Percentiles rank a stretch among this genome's conserved stretches.
Evolutionary conservation across 2,113 vertebrate species (phyloP).

Genomic region (Prinia subflava): DNA sequence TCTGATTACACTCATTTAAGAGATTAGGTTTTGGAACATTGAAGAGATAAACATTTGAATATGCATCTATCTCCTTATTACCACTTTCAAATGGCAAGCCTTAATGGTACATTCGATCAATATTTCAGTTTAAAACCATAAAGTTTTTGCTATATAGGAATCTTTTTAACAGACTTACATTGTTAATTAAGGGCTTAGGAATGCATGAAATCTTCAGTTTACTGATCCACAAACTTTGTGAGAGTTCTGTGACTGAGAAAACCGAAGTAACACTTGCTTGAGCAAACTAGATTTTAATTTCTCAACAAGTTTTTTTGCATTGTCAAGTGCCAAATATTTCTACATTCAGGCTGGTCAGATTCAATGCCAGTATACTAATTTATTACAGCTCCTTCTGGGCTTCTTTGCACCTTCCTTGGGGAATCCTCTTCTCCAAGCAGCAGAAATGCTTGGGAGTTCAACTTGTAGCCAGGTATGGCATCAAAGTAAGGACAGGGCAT

Average conservation of each 20-base stretch:
- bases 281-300: neutral
- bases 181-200: neutral
- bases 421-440: neutral
- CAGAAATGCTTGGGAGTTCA: neutral
- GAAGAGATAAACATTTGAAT: constrained; percentile 42
- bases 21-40: constrained; percentile 51
- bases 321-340: neutral
- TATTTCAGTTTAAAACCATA: neutral
- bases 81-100: constrained; percentile 1
- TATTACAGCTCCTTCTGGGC: neutral
- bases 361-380: neutral
- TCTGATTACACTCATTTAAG: constrained; percentile 26
- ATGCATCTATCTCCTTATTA: constrained; percentile 18
- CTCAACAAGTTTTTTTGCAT: neutral
- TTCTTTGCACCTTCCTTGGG: neutral
- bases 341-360: neutral
- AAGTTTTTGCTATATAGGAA: neutral
- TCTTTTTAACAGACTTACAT: neutral
- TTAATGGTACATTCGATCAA: neutral
- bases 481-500: neutral
- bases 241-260: neutral
- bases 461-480: neutral
- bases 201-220: neutral
- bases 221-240: neutral
- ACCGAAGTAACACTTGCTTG: neutral